Percentiles rank a stretch among this genome's conserved stretches.
phyloP scores from a whole-genome alignment of 1,140 invertebrate genomes.

The Drosophila funebris region DNA sequence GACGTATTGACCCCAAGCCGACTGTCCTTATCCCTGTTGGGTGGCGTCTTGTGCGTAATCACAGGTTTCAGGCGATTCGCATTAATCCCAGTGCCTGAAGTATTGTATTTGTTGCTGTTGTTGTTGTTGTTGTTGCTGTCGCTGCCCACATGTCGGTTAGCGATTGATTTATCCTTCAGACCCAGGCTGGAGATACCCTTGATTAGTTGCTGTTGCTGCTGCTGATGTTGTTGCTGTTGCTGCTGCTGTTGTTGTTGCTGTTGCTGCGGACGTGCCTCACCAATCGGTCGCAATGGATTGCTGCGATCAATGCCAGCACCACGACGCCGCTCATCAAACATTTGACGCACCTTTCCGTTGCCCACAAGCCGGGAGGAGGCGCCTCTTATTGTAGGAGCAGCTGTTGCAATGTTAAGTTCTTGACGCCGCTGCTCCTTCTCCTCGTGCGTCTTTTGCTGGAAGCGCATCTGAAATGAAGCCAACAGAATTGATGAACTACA shows the following conservation, averaged over 20 bases:
- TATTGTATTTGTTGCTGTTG: slow-evolving; percentile 43
- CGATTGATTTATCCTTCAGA: slow-evolving; percentile 34
- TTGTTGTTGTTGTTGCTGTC: slow-evolving; percentile 63
- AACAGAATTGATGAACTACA: background rate
- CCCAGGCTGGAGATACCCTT: slow-evolving; percentile 54
- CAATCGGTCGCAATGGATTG: slow-evolving; percentile 90
- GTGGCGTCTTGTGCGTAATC: slow-evolving; percentile 56
- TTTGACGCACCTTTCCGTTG: slow-evolving; percentile 87
- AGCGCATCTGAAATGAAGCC: slow-evolving; percentile 71
- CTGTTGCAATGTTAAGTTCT: slow-evolving; percentile 40
- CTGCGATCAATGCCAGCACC: slow-evolving; percentile 91
- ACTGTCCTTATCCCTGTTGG: slow-evolving; percentile 2
- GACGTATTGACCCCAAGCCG: background rate
- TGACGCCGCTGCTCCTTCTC: slow-evolving; percentile 67
- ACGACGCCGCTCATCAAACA: slow-evolving; percentile 91
- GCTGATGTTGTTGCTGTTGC: background rate
- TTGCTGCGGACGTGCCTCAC: slow-evolving; percentile 31
- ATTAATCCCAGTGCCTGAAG: background rate
- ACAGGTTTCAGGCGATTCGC: slow-evolving; percentile 57
- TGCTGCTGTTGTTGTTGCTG: slow-evolving; percentile 16
- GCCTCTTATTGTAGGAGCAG: slow-evolving; percentile 17
- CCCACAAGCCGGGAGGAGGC: slow-evolving; percentile 48
- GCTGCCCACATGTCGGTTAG: slow-evolving; percentile 19
- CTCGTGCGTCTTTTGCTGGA: slow-evolving; percentile 73
- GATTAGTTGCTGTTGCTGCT: slow-evolving; percentile 25